Base-by-base conservation (phyloP, 2,888 invertebrate genomes). In the Eutolmus rufibarbis region DNA sequence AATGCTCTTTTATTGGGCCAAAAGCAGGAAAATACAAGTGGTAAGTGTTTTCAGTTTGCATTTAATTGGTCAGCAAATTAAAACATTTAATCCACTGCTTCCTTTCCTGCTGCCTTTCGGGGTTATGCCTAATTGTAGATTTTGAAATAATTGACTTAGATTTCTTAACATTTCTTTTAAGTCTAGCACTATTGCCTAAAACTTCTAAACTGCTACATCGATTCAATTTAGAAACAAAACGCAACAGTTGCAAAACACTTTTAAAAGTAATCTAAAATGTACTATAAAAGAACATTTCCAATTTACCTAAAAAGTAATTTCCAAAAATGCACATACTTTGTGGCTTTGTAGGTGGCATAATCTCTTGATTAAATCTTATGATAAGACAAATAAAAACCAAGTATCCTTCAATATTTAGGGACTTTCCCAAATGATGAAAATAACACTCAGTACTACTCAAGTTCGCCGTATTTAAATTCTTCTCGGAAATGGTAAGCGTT, bases 1-100 rank as follows among this genome's bases (percentile, higher is more conserved):
- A 92, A 92, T 91, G 92, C 93, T 90, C 91, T 93, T 91, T 91
- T 93, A 91, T 91, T 93, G 90, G 92, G 92, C 90, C 92, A 92
- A 81, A 87, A 82, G 14, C 82, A 84, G 40, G 43, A 76, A 34
- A 43, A 16, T 14, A 79, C 74, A 37, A 74, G 51, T 82, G 82
- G 87, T 87, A 82, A 74, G 57, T 34, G 12, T 34, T 40, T 43
- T 37, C 37, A 31, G 28, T n/a, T 51, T n/a, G 51, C 51, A 51
- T 51, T 51, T 51, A 5, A 51, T 51, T 51, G 51, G n/a, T 51
- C n/a, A 51, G 51, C 51, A 51, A 51, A n/a, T 46, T 46, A 46
- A 46, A 46, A 46, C 43, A 46, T 46, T 51, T 51, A n/a, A 19
- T 51, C n/a, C 51, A n/a, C 51, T 51, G 2, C 16, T n/a, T n/a